Evolutionary conservation across 1,140 invertebrate genomes (phyloP), one percentile per base, ranked within the genome.

Genomic region (Lerema accius): DNA sequence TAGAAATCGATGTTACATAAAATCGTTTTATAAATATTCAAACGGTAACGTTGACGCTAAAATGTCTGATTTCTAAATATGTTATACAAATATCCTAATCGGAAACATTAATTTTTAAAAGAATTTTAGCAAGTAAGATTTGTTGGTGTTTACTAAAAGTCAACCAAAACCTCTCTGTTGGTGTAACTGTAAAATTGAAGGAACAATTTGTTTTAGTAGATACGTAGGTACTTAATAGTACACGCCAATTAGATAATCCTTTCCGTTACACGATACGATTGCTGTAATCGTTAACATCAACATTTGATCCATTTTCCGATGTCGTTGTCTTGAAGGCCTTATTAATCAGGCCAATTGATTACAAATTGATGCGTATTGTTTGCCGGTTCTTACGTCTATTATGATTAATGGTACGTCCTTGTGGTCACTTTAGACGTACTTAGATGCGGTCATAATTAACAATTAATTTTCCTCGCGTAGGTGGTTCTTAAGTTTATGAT

Each of bases 391-490:
- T 56, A 28, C 23, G 53, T 32, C 39, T 45, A 56, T 28, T 45
- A 43, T 56, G 53, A 56, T 56, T 56, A 64, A 64, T 61, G 67
- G 63, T 48, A 45, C 26, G 60, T 67, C 60, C 53, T 63, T 59
- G 65, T 62, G 26, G 15, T 62, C 37, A 23, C 32, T 40, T 16
- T n/a, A 62, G 26, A 62, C 16, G 28, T 61, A 61, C 58, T 66
- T 50, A 16, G 39, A 43, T 43, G 23, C 39, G 51, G 19, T 43
- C 51, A 56, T 43, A 56, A 80, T 76, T 80, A 81, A 67, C 69
- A 72, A 81, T 79, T 79, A 74, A 75, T 81, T 85, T 83, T 80
- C 69, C 69, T 72, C 50, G 80, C 73, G 84, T 87, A 79, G 86
- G 84, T 58, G 60, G 81, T 73, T 78, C 71, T 83, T 76, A 76